A percentile compares a stretch with the other conserved stretches of the same genome.
phyloP scores from a whole-genome alignment of 2,888 invertebrate species.

The Notodonta ziczac region DNA sequence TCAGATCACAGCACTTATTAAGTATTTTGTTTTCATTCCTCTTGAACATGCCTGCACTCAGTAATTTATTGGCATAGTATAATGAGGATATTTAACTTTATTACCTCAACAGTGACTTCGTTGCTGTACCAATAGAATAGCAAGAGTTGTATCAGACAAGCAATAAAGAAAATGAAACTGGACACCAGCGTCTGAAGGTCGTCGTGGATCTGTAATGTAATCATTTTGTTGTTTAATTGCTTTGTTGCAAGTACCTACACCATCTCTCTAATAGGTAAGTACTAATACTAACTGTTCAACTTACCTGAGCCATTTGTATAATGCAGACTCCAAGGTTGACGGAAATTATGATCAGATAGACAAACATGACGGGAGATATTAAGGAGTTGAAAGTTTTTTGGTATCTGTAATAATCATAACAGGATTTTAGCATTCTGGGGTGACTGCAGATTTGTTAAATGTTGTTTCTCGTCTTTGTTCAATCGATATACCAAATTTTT shows the following conservation, averaged over 20 bases:
- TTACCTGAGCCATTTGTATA: slow-evolving; percentile 61
- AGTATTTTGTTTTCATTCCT: too few species aligned
- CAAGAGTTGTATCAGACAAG: slow-evolving; percentile 60
- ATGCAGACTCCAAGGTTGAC: slow-evolving; percentile 66
- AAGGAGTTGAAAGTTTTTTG: slow-evolving; percentile 56
- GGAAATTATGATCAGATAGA: slow-evolving; percentile 61
- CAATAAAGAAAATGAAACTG: slow-evolving; percentile 50
- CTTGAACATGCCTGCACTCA: too few species aligned
- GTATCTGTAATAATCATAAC: slow-evolving; percentile 45
- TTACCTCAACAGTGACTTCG: slow-evolving; percentile 62
- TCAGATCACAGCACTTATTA: too few species aligned
- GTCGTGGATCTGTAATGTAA: slow-evolving; percentile 49
- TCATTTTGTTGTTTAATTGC: not conserved
- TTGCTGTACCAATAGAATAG: slow-evolving; percentile 70
- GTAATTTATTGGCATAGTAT: too few species aligned
- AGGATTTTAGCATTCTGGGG: too few species aligned
- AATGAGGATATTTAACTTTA: not conserved
- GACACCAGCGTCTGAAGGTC: slow-evolving; percentile 51
- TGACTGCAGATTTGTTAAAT: not conserved
- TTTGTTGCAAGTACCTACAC: not conserved
- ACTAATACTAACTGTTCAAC: slow-evolving; percentile 4
- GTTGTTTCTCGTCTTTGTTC: too few species aligned
- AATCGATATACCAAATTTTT: too few species aligned
- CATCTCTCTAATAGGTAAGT: too few species aligned
- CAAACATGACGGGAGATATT: slow-evolving; percentile 64